Evolutionary conservation across 1,140 invertebrate species (phyloP), one percentile per base, ranked within the genome.

Genomic region (Platorchestia sp.): DNA sequence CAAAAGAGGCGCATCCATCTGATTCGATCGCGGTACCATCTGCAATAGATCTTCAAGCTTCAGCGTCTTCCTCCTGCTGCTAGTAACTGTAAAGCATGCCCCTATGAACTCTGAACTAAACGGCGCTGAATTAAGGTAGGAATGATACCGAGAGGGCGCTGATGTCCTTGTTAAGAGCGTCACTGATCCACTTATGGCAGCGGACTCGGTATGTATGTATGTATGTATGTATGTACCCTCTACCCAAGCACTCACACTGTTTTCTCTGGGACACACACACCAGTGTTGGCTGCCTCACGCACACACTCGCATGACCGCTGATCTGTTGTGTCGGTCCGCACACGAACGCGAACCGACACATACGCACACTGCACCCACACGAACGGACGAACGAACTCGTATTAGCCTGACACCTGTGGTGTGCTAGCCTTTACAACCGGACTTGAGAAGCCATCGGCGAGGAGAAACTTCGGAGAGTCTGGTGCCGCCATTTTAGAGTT

Each of bases 391-490:
- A 93, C 91, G 47, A 45, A 93, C 91, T 45, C 45, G 91, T 93
- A 93, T 44, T 93, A 47, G 91, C 91, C 91, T 93, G 91, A 93
- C 91, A 93, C 91, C 91, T 93, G 91, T 93, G 91, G 91, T 93
- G 91, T 45, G 91, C 91, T 93, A 47, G 91, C 91, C 91, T 93
- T 93, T 93, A 93, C 91, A 93, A 93, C 91, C 91, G 91, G 91
- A 93, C 91, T 93, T 93, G 43, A 44, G 91, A 44, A 93, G 91
- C 91, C 45, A 93, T 41, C 91, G 45, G 36, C 91, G 10, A 45
- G 91, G 91, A 44, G 91, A 93, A 93, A 93, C 91, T 93, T 40
- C 43, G 14, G 59, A 47, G 36, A 7, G 43, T 45, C 91, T 45
- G 41, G 91, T 93, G 91, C 43, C 91, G 43, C 45, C 91, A 93